These are phyloP conservation scores for Stichopus horrens DNA, from an alignment of 53 echinoderm and acorn worm species.

Conservation along the genomic window DNA sequence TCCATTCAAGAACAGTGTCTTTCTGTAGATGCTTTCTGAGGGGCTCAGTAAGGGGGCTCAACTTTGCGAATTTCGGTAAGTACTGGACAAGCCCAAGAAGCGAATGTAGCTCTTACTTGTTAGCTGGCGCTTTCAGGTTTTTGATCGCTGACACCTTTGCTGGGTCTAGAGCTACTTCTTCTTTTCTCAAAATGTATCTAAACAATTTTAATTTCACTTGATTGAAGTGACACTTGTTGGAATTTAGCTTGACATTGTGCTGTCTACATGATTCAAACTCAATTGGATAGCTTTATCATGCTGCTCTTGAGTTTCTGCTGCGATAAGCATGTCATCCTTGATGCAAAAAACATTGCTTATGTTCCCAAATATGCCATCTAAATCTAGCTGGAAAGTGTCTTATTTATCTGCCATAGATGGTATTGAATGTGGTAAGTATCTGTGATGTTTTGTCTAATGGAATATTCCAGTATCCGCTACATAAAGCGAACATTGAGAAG, in stretches of 20 bases:
- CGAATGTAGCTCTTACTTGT: not conserved
- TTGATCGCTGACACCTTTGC: slow-evolving; percentile 40
- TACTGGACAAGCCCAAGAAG: slow-evolving; percentile 40
- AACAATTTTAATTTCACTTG: slow-evolving; percentile 44
- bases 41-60: slow-evolving; percentile 26
- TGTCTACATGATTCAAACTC: slow-evolving; percentile 6
- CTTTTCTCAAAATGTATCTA: slow-evolving; percentile 32
- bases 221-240: not conserved
- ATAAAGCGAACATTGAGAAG: not conserved
- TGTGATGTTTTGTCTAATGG: slow-evolving; percentile 17
- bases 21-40: slow-evolving; percentile 40
- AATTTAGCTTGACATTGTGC: too few relatives aligned
- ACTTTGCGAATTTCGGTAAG: slow-evolving; percentile 28
- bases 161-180: slow-evolving; percentile 42
- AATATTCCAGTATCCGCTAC: too few relatives aligned
- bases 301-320: not conserved
- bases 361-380: not conserved
- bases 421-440: slow-evolving; percentile 26
- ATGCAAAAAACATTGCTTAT: not conserved
- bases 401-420: too few relatives aligned
- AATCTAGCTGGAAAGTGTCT: too few relatives aligned
- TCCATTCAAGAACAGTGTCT: too few relatives aligned
- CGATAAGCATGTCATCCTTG: slow-evolving; percentile 39
- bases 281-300: not conserved
- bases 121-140: slow-evolving; percentile 41